Base-by-base conservation (phyloP, 1,140 invertebrate genomes). In the Adoxophyes honmai region DNA sequence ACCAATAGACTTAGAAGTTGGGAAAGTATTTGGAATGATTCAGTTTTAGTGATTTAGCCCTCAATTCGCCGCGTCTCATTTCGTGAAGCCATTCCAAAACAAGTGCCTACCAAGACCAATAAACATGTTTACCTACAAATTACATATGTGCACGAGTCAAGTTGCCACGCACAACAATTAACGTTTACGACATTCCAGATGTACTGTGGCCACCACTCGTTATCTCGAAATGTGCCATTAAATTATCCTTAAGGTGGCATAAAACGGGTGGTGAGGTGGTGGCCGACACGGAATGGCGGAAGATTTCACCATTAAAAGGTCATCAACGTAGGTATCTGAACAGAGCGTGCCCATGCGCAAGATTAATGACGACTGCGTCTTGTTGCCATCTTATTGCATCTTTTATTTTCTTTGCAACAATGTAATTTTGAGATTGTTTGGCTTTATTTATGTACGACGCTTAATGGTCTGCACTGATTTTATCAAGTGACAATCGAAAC, bases 221-320 rank as follows among this genome's bases (percentile, higher is more conserved):
- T 58, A 59, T 60, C 57, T 38, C 21, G 15, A 52, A 62, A 68
- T 62, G 62, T 35, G 52, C 53, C 44, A 59, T 34, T 68, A 68
- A 68, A 65, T 68, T 62, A 65, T 59, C 51, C 55, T 65, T 65
- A 55, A 48, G 55, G 55, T 53, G 58, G 8, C 38, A 48, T 59
- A 57, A 62, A 48, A 38, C 53, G 54, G 54, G 42, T 51, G 42
- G 55, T 38, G 15, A 28, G 21, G 21, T 28, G 36, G 37, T 54
- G 48, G 28, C 10, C 33, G 33, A 7, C 21, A 28, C 33, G 16
- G 34, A 52, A 34, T 36, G 34, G 34, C 61, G 66, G 60, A 62
- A 65, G 54, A 59, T 57, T 56, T 64, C 55, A 52, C 56, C 68
- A 73, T 74, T 75, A 70, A 75, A 74, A 68, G 62, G 58, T 68